phyloP scores from a whole-genome alignment of 2,888 invertebrate species.

The Xylota segnis region DNA sequence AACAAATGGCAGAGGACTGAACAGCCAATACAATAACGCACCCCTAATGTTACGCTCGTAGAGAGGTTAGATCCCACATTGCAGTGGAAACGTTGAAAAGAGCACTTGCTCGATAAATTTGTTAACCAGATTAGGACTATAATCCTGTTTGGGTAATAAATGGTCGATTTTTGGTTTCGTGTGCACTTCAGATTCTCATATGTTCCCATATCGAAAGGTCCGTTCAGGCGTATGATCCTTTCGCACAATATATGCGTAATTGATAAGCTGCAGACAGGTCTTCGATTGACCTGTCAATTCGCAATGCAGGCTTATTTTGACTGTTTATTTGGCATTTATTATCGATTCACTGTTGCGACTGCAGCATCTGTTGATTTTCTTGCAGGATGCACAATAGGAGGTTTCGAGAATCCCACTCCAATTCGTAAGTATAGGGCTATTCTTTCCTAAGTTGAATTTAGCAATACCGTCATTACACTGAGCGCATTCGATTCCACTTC shows the following conservation, averaged over 20 bases:
- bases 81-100: conserved; percentile 46
- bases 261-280: conserved; percentile 68
- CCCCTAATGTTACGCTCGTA: conserved; percentile 20
- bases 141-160: conserved; percentile 75
- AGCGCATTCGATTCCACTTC: too few species aligned
- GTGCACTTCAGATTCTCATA: conserved; percentile 46
- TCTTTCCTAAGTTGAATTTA: too few species aligned
- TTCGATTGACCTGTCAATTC: conserved; percentile 70
- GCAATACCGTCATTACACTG: too few species aligned
- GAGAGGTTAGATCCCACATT: conserved; percentile 20
- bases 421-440: too few species aligned
- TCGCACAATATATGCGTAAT: conserved; percentile 72
- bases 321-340: conserved; percentile 41
- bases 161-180: conserved; percentile 72
- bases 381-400: not conserved
- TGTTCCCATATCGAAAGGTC: conserved; percentile 73
- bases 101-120: conserved; percentile 75
- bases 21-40: conserved; percentile 36
- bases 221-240: conserved; percentile 70
- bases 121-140: conserved; percentile 74
- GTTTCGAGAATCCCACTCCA: too few species aligned
- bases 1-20: conserved; percentile 38
- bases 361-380: conserved; percentile 31
- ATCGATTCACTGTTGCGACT: conserved; percentile 39
- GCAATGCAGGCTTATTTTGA: conserved; percentile 55